Evolutionary conservation across 1,140 invertebrate genomes (phyloP).

Genomic region (Schlechtendalia chinensis): DNA sequence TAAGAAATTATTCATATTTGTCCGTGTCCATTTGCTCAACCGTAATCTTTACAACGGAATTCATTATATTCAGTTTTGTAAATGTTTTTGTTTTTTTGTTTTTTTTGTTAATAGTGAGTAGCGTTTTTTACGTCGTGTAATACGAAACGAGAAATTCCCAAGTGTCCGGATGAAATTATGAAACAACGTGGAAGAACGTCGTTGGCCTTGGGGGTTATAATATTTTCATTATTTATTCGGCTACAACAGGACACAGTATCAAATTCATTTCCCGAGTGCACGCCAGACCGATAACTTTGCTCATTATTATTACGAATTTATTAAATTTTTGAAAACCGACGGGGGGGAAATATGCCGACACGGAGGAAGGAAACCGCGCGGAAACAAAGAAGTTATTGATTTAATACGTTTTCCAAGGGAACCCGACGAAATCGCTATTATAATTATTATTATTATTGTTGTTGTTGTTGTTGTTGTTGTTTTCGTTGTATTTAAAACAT

Average conservation of each 20-base stretch:
- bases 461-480: too few relatives aligned
- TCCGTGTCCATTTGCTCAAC: too few relatives aligned
- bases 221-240: conserved; percentile 29
- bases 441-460: too few relatives aligned
- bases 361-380: not conserved
- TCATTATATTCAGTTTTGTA: not conserved
- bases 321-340: conserved; percentile 26
- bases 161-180: conserved; percentile 24
- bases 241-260: conserved; percentile 1
- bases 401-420: conserved; percentile 5
- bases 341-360: not conserved
- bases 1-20: too few relatives aligned
- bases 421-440: too few relatives aligned
- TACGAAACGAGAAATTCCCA: conserved; percentile 29
- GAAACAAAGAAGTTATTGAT: conserved; percentile 12
- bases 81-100: too few relatives aligned
- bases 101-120: too few relatives aligned
- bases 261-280: conserved; percentile 34
- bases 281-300: conserved; percentile 12
- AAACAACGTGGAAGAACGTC: conserved; percentile 20
- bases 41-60: not conserved
- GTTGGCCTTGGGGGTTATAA: conserved; percentile 24
- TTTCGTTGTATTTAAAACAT: too few relatives aligned
- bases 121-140: not conserved
- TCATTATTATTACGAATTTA: conserved; percentile 33